A percentile compares a stretch with the other conserved stretches of the same genome.
Conservation (phyloP, 2,113 vertebrate genomes). For the Anthoscopus minutus region DNA sequence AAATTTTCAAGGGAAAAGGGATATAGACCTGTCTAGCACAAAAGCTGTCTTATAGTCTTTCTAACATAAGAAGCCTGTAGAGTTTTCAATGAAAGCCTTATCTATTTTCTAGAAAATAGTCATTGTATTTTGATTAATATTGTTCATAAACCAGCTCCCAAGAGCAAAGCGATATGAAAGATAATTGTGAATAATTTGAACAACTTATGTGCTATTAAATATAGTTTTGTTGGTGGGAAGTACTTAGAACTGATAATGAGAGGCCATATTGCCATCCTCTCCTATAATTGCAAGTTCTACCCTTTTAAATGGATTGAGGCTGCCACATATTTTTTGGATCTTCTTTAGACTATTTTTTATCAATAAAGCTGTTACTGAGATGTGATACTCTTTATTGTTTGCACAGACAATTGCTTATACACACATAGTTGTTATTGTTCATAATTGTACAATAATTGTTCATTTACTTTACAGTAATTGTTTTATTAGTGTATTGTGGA, state of each 20-base stretch:
- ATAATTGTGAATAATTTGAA: neutral
- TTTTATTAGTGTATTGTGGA: neutral
- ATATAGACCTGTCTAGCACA: neutral
- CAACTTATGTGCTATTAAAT: neutral
- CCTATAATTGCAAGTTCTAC: neutral
- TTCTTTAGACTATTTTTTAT: neutral
- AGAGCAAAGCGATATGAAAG: neutral
- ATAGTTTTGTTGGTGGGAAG: neutral
- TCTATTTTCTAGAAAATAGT: neutral
- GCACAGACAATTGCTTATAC: neutral
- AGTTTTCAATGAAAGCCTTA: neutral
- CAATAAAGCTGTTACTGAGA: neutral
- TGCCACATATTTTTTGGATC: neutral
- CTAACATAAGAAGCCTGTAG: neutral
- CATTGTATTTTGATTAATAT: neutral
- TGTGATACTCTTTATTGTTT: neutral
- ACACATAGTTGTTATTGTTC: neutral
- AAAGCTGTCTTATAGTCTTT: neutral
- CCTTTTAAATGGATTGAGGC: neutral
- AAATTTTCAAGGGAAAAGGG: neutral
- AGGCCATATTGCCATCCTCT: neutral
- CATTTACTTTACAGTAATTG: neutral
- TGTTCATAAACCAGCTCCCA: neutral
- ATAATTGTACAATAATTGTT: neutral
- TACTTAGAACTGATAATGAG: neutral